phyloP scores from a whole-genome alignment of 2,888 invertebrate species.

The Drosophila macrospina region DNA sequence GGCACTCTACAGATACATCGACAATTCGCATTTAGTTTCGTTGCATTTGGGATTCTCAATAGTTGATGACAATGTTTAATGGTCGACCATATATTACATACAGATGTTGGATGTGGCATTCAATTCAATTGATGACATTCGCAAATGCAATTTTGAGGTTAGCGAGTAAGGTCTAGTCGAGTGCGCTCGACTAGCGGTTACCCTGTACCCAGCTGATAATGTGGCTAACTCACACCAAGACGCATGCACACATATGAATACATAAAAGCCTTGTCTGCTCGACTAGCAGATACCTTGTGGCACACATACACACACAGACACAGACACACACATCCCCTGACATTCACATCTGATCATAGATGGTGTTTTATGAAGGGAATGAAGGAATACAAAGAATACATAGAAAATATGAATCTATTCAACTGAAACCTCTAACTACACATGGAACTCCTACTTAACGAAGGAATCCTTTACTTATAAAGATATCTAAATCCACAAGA shows the following conservation, averaged over 20 bases:
- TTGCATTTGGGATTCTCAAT: conserved; percentile 4
- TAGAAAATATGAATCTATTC: neutral
- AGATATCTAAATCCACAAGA: neutral
- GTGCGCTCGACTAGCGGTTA: conserved; percentile 22
- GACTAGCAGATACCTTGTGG: neutral
- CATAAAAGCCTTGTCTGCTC: neutral
- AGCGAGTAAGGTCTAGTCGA: conserved; percentile 21
- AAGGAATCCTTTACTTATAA: neutral
- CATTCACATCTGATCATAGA: neutral
- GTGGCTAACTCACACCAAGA: conserved; percentile 1
- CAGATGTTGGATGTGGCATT: conserved; percentile 28
- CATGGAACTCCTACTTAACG: neutral
- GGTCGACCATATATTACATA: conserved; percentile 30
- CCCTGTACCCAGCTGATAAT: conserved; percentile 22
- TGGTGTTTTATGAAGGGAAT: conserved; percentile 8
- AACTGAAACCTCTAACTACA: neutral
- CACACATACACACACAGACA: neutral
- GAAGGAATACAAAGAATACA: conserved; percentile 7
- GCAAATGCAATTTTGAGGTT: conserved; percentile 28
- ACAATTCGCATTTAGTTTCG: conserved; percentile 12
- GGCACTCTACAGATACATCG: conserved; percentile 86
- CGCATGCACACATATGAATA: neutral
- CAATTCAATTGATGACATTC: conserved; percentile 26
- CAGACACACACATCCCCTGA: neutral
- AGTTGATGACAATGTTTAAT: conserved; percentile 18